Conservation (phyloP, 2,797 vertebrate species). For the Squalus acanthias region DNA sequence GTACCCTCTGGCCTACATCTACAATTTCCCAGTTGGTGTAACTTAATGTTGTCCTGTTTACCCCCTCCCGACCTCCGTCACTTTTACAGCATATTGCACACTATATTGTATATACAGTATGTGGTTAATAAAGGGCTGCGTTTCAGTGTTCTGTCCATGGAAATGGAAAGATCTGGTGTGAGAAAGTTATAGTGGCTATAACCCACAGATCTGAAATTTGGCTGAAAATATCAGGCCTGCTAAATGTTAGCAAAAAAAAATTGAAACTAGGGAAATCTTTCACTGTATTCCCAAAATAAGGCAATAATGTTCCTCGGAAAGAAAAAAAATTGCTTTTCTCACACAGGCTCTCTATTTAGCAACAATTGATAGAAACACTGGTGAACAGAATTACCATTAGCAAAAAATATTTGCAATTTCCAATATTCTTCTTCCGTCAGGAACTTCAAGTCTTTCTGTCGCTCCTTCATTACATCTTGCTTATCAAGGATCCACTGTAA, state of each 20-base stretch:
- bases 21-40: not conserved
- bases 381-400: constrained; percentile 74
- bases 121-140: not conserved
- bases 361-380: constrained; percentile 29
- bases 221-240: not conserved
- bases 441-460: constrained; percentile 95
- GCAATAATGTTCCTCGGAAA: not conserved
- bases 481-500: constrained; percentile 99
- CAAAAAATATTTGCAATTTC: constrained; percentile 99
- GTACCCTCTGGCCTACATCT: not conserved
- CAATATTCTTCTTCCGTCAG: constrained; percentile 96
- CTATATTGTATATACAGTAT: not conserved
- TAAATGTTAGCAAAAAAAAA: not conserved
- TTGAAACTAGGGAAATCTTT: not conserved
- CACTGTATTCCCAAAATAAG: not conserved
- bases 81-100: not conserved
- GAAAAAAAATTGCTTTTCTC: not conserved
- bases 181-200: not conserved
- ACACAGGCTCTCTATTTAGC: not conserved
- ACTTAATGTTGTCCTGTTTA: not conserved
- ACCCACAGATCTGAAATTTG: not conserved
- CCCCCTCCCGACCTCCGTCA: not conserved
- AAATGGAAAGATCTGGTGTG: not conserved
- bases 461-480: constrained; percentile 95
- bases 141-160: not conserved